Evolutionary conservation across 2,797 vertebrate genomes (phyloP).

Genomic region (Coccyzus lansbergi): DNA sequence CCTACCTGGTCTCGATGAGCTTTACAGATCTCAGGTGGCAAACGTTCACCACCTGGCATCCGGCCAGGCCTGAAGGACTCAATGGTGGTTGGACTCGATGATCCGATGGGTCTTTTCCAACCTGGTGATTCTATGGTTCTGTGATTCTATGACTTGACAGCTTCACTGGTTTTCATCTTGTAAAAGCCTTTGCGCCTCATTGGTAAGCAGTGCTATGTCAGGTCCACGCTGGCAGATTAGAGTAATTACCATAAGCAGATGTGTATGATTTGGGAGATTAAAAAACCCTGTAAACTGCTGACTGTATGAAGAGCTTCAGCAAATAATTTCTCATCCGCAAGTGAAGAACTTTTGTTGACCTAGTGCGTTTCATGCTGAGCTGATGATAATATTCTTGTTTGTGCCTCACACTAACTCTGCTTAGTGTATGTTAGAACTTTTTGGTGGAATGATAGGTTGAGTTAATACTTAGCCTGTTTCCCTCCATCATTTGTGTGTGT

Average conservation of each 20-base stretch:
- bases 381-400: neutral
- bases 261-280: neutral
- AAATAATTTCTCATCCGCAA: neutral
- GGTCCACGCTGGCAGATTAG: slow-evolving; percentile 4
- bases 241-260: neutral
- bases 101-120: too few relatives aligned
- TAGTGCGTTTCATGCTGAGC: neutral
- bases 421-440: neutral
- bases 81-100: too few relatives aligned
- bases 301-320: neutral
- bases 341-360: neutral
- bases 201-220: slow-evolving; percentile 19
- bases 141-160: neutral
- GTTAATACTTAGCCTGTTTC: neutral
- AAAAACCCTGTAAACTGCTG: neutral
- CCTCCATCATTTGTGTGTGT: neutral
- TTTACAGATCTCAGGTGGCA: neutral
- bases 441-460: neutral
- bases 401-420: neutral
- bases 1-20: neutral
- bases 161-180: neutral
- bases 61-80: neutral
- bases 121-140: too few relatives aligned
- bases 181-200: neutral
- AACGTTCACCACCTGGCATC: neutral